Percentiles rank a stretch among this genome's conserved stretches.
Evolutionary conservation across 1,140 invertebrate genomes (phyloP).

Genomic region (Druon quercuslanigerum): DNA sequence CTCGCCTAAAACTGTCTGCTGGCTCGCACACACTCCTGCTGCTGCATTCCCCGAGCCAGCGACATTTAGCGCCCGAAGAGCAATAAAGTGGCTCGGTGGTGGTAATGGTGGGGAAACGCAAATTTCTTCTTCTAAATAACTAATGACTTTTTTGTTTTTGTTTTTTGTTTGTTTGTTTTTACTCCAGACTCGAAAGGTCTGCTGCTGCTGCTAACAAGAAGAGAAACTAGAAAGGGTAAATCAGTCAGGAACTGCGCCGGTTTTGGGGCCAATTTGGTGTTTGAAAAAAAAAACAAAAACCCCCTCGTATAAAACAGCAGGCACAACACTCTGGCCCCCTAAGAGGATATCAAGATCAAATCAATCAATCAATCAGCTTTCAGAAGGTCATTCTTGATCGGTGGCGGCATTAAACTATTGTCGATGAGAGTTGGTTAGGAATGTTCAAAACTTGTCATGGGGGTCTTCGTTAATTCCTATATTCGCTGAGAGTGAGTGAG

Average conservation of each 20-base stretch:
- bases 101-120: background rate
- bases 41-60: background rate
- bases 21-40: slow-evolving; percentile 21
- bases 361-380: background rate
- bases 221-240: slow-evolving; percentile 55
- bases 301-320: background rate
- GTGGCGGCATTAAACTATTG: background rate
- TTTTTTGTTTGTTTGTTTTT: background rate
- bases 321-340: background rate
- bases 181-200: slow-evolving; percentile 32
- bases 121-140: slow-evolving; percentile 26
- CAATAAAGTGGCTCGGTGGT: background rate
- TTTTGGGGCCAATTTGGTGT: slow-evolving; percentile 26
- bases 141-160: background rate
- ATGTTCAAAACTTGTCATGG: background rate
- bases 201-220: slow-evolving; percentile 48
- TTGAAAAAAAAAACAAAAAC: no score
- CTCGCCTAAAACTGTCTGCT: slow-evolving; percentile 21
- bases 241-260: slow-evolving; percentile 33
- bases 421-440: background rate
- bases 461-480: slow-evolving; percentile 1
- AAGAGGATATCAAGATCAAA: background rate
- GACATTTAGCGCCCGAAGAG: background rate
- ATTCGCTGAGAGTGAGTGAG: background rate
- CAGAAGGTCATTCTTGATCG: background rate